These are phyloP conservation scores for Nasonia vitripennis DNA, from an alignment of 1,140 invertebrate species.

Conservation along the genomic window DNA sequence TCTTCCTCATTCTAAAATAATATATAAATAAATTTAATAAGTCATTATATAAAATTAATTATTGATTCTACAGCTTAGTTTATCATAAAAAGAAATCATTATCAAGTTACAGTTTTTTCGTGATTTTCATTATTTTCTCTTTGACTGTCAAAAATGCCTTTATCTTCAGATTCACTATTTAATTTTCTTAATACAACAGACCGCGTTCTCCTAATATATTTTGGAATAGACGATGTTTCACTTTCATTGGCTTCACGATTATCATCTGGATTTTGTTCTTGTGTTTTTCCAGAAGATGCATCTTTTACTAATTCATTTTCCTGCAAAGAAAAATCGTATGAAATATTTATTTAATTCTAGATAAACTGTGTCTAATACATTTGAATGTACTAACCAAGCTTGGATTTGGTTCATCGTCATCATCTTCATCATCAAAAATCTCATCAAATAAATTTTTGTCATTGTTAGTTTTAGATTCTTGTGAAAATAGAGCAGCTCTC, in stretches of 20 bases:
- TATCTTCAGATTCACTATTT: background rate
- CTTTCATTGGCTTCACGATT: background rate
- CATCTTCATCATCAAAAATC: constrained; percentile 9
- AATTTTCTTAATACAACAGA: background rate
- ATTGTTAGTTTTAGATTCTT: background rate
- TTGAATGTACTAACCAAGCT: background rate
- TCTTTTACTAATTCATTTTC: too few relatives aligned
- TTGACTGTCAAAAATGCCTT: background rate
- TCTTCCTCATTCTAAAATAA: too few relatives aligned
- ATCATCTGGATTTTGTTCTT: background rate
- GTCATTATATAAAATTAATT: too few relatives aligned
- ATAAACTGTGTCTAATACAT: too few relatives aligned
- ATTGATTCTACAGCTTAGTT: too few relatives aligned
- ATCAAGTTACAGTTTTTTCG: background rate
- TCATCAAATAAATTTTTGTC: constrained; percentile 30
- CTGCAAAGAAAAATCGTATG: too few relatives aligned
- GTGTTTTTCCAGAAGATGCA: background rate
- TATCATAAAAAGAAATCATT: too few relatives aligned
- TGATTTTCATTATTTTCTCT: background rate
- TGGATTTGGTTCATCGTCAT: background rate
- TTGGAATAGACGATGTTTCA: constrained; percentile 31
- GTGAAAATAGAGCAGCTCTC: constrained; percentile 5
- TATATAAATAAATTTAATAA: too few relatives aligned
- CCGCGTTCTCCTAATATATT: constrained; percentile 18
- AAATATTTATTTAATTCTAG: too few relatives aligned